These are phyloP conservation scores for Antitype chi DNA, from an alignment of 2,888 invertebrate genomes.

Conservation along the genomic window DNA sequence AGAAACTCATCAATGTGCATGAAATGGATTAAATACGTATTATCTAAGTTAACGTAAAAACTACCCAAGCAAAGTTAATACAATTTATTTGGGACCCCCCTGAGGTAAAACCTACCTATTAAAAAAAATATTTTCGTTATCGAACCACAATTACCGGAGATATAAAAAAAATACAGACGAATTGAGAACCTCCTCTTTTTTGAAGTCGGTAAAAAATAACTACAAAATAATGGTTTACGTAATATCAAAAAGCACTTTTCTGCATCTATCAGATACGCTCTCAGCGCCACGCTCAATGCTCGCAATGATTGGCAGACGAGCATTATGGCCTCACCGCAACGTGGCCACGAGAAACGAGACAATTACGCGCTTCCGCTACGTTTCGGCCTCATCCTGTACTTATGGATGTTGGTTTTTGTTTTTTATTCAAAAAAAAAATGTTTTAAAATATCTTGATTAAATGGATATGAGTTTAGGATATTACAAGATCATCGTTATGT, in stretches of 20 bases:
- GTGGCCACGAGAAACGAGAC: constrained; percentile 64
- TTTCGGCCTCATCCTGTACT: constrained; percentile 35
- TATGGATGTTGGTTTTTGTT: constrained; percentile 2
- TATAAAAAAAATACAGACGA: too few species aligned
- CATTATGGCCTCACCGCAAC: constrained; percentile 67
- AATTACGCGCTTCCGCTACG: constrained; percentile 50
- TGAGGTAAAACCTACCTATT: too few species aligned
- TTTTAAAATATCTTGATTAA: not conserved
- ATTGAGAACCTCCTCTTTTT: too few species aligned
- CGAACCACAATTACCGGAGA: too few species aligned
- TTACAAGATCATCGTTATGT: not conserved
- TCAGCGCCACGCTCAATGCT: constrained; percentile 68
- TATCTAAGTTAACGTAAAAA: too few species aligned
- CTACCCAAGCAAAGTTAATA: too few species aligned
- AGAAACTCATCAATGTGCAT: too few species aligned
- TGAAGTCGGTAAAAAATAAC: not conserved
- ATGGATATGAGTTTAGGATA: not conserved
- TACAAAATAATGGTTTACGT: constrained; percentile 21
- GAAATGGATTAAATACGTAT: too few species aligned
- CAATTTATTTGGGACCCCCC: too few species aligned
- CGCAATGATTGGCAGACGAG: constrained; percentile 70
- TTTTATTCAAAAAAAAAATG: not conserved
- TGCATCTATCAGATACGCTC: constrained; percentile 51
- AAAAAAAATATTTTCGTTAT: too few species aligned
- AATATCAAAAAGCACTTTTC: constrained; percentile 32